Base-by-base conservation (phyloP, 2,888 invertebrate genomes). In the Kuschelorhynchus macadamiae region DNA sequence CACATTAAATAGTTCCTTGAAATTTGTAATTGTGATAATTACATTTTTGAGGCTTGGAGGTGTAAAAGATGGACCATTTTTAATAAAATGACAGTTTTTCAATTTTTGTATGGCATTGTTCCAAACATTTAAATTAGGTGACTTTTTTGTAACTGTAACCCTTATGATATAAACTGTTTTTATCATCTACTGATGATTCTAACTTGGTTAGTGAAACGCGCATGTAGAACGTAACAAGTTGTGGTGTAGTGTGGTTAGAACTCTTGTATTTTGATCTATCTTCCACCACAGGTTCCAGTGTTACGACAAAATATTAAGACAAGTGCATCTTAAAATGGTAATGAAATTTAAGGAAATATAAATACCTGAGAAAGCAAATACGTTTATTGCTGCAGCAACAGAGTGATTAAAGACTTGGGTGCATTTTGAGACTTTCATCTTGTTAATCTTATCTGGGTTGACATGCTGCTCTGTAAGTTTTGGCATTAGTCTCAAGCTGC, bases 101-200 rank as follows among this genome's bases (percentile, higher is more conserved):
- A 65, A 11, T n/a, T 55, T 56, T 5, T 49, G 9, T n/a, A 59
- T 12, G 1, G 47, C 42, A 8, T 63, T 9, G 25, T 57, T 52
- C 63, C 68, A 68, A 60, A 68, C 63, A 20, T 16, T 36, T 14
- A 55, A 32, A 49, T 68, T 59, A 3, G 36, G 20, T 2, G 59
- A 68, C 16, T 32, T 36, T 14, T 53, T 32, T 0, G 25, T 63
- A 11, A 60, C 59, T 14, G 59, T 33, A 30, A 11, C n/a, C 36
- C 41, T 49, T 53, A 67, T 20, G 7, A 18, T 20, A 44, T 62
- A 52, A 2, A 17, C 42, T 16, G 33, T 25, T 18, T 16, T 14
- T 11, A n/a, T n/a, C n/a, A n/a, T n/a, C n/a, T n/a, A n/a, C n/a
- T n/a, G n/a, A n/a, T n/a, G n/a, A n/a, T n/a, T n/a, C n/a, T n/a